phyloP scores from a whole-genome alignment of 64 coral and sea anemone species.

The Acropora tenuis region DNA sequence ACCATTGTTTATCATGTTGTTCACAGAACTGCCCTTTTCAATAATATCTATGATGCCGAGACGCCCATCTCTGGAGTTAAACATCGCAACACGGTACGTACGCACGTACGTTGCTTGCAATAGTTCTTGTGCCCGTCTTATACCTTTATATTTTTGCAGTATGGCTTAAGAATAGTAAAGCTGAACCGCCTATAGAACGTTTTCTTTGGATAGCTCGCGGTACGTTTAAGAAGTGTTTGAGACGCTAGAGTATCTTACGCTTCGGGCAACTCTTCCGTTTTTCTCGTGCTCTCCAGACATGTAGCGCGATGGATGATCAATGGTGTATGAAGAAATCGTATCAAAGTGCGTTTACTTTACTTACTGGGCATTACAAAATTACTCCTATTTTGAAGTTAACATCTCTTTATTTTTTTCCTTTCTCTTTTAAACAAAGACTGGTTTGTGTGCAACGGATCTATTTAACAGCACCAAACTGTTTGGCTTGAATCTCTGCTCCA shows the following conservation, averaged over 20 bases:
- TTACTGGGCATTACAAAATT: too few relatives aligned
- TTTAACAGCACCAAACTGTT: constrained; percentile 60
- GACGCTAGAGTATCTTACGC: too few relatives aligned
- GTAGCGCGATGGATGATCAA: too few relatives aligned
- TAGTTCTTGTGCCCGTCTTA: neutral
- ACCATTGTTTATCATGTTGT: neutral
- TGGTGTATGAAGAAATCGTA: too few relatives aligned
- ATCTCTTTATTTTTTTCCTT: neutral
- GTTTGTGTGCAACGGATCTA: constrained; percentile 62
- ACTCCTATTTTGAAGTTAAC: neutral
- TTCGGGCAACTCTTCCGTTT: neutral
- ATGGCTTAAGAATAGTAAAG: too few relatives aligned
- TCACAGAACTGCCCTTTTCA: constrained; percentile 57
- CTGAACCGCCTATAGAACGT: too few relatives aligned
- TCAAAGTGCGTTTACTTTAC: too few relatives aligned
- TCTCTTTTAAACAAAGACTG: constrained; percentile 32
- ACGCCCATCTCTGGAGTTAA: constrained; percentile 60
- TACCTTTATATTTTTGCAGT: neutral
- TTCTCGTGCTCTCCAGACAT: too few relatives aligned
- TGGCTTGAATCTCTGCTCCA: constrained; percentile 66
- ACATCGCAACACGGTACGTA: constrained; percentile 72
- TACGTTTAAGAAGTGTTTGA: too few relatives aligned
- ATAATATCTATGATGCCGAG: constrained; percentile 17
- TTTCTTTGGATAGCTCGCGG: too few relatives aligned
- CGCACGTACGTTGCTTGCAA: too few relatives aligned